Conservation (phyloP, 2,888 invertebrate species). For the Aricia artaxerxes region DNA sequence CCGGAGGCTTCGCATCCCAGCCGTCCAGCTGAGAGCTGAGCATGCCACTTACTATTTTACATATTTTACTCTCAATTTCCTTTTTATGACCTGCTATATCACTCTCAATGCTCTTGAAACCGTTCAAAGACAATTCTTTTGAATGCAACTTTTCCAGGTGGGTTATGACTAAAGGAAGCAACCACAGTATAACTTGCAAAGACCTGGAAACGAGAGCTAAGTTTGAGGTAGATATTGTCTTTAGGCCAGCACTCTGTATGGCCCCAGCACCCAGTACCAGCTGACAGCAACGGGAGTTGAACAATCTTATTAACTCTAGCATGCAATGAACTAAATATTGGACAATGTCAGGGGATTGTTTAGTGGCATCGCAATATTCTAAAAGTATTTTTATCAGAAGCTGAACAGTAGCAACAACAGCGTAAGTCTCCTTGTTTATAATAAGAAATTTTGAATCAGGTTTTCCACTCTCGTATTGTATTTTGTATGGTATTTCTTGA, state of each 20-base stretch:
- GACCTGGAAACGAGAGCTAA: constrained; percentile 92
- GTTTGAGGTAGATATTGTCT: constrained; percentile 97
- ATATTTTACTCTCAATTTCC: constrained; percentile 95
- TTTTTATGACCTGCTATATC: constrained; percentile 93
- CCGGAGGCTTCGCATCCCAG: constrained; percentile 97
- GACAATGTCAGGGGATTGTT: constrained; percentile 88
- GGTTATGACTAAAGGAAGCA: constrained; percentile 85
- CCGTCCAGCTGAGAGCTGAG: constrained; percentile 88
- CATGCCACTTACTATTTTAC: constrained; percentile 93
- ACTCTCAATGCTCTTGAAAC: constrained; percentile 86
- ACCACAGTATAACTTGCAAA: constrained; percentile 89
- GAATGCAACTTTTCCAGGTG: constrained; percentile 84
- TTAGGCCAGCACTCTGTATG: constrained; percentile 94
- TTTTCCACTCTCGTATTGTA: constrained; percentile 61
- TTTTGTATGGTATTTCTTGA: constrained; percentile 68
- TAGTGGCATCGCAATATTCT: constrained; percentile 93
- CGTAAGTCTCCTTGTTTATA: constrained; percentile 86
- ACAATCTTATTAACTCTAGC: constrained; percentile 92
- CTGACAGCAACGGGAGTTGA: constrained; percentile 94
- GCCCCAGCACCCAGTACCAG: constrained; percentile 98
- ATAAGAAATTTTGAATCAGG: constrained; percentile 80
- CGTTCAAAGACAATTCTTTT: constrained; percentile 70
- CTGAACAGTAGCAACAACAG: constrained; percentile 90
- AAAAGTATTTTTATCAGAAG: constrained; percentile 93
- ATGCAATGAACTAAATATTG: constrained; percentile 91